A percentile compares a stretch with the other conserved stretches of the same genome.
phyloP scores from a whole-genome alignment of 2,797 vertebrate species.

The Hydrophis major region DNA sequence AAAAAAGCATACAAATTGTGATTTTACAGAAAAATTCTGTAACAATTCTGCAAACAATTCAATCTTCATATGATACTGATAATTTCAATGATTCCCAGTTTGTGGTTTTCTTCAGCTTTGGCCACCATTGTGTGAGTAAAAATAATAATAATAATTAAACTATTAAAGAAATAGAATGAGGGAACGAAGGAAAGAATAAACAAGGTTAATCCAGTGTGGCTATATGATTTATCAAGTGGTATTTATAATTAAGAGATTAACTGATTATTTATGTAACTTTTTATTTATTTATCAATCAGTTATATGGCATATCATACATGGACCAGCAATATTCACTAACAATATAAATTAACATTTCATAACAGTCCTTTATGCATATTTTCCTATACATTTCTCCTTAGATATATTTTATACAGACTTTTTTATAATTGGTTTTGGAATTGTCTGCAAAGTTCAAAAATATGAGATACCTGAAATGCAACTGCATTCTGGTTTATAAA shows the following conservation, averaged over 20 bases:
- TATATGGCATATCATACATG: not conserved
- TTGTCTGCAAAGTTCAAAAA: not conserved
- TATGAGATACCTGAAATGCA: not conserved
- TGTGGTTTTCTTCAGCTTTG: not conserved
- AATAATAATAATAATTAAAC: not conserved
- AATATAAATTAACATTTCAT: not conserved
- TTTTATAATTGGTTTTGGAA: not conserved
- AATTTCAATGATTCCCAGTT: not conserved
- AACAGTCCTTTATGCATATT: not conserved
- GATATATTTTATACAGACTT: not conserved
- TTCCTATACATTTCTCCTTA: not conserved
- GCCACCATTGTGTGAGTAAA: not conserved
- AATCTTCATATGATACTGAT: not conserved
- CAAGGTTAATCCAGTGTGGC: not conserved
- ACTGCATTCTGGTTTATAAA: not conserved
- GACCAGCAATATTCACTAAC: not conserved
- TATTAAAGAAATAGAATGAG: not conserved
- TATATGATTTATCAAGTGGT: not conserved
- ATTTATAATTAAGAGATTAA: not conserved
- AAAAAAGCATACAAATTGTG: not conserved
- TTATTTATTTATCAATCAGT: not conserved
- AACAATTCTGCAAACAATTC: no score
- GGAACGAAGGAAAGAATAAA: not conserved
- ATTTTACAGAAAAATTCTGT: not conserved
- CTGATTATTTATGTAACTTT: not conserved